These are phyloP conservation scores for Nothocercus julius DNA, from an alignment of 2,113 vertebrate genomes.

Conservation along the genomic window DNA sequence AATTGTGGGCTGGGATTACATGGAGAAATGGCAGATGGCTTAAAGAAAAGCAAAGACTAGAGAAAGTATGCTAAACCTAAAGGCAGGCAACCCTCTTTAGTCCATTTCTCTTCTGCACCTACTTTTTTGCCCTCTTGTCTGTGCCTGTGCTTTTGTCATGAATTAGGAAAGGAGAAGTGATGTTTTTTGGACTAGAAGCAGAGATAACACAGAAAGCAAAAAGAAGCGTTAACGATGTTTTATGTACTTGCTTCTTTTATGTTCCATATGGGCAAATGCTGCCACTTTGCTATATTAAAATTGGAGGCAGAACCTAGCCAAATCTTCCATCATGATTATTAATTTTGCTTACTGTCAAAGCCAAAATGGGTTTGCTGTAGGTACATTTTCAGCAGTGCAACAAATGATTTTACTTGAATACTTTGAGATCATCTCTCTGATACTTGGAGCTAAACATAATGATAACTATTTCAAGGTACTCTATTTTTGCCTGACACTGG, in stretches of 20 bases:
- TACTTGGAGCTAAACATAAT: neutral
- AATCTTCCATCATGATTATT: constrained; percentile 14
- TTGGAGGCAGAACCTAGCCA: neutral
- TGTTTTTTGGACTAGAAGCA: constrained; percentile 22
- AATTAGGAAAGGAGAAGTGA: neutral
- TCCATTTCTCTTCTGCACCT: neutral
- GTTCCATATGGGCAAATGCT: constrained; percentile 20
- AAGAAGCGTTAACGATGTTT: neutral
- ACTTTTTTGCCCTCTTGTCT: neutral
- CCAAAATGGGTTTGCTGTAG: neutral
- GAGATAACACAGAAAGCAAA: constrained; percentile 35
- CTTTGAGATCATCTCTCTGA: neutral
- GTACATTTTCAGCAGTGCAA: neutral
- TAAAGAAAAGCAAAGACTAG: neutral
- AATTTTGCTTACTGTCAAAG: constrained; percentile 25
- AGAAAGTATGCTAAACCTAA: neutral
- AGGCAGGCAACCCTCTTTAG: neutral
- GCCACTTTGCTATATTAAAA: constrained; percentile 11
- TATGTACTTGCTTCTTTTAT: constrained; percentile 6
- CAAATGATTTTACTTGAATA: neutral
- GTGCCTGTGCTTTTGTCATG: neutral
- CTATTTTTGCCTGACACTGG: neutral
- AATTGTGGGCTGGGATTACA: neutral
- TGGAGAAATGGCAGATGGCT: neutral
- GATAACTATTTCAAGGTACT: neutral